Conservation (phyloP, 1,140 invertebrate species). For the Drosophila nigromelanica region DNA sequence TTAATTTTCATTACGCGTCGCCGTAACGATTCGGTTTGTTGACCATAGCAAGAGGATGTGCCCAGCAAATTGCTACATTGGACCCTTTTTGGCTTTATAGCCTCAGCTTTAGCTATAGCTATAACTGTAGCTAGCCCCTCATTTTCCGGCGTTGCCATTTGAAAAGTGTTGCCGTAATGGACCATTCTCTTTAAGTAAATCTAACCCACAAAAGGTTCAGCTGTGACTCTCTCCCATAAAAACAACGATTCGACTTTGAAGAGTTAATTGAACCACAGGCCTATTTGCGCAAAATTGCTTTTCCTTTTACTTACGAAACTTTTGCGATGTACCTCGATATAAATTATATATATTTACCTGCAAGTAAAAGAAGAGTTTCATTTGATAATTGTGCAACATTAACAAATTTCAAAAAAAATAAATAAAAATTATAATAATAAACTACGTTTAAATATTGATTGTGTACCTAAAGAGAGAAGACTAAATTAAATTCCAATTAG, state of each 20-base stretch:
- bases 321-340: too few relatives aligned
- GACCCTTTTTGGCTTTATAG: slow-evolving; percentile 49
- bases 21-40: slow-evolving; percentile 80
- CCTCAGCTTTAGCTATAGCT: not conserved
- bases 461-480: too few relatives aligned
- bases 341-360: slow-evolving; percentile 35
- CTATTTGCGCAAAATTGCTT: slow-evolving; percentile 28
- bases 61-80: slow-evolving; percentile 56
- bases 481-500: too few relatives aligned
- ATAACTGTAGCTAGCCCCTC: not conserved
- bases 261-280: slow-evolving; percentile 69
- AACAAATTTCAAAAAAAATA: not conserved
- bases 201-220: slow-evolving; percentile 42
- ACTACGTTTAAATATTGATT: too few relatives aligned
- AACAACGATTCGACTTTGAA: slow-evolving; percentile 39
- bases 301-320: slow-evolving; percentile 15
- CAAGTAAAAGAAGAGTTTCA: slow-evolving; percentile 18
- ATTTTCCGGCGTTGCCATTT: not conserved
- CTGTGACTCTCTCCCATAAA: slow-evolving; percentile 33
- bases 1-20: slow-evolving; percentile 82
- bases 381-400: not conserved
- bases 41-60: slow-evolving; percentile 64
- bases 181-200: slow-evolving; percentile 55
- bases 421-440: not conserved
- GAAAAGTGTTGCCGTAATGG: slow-evolving; percentile 26